Base-by-base conservation (phyloP, 2,113 vertebrate genomes). In the Phaethornis superciliosus region DNA sequence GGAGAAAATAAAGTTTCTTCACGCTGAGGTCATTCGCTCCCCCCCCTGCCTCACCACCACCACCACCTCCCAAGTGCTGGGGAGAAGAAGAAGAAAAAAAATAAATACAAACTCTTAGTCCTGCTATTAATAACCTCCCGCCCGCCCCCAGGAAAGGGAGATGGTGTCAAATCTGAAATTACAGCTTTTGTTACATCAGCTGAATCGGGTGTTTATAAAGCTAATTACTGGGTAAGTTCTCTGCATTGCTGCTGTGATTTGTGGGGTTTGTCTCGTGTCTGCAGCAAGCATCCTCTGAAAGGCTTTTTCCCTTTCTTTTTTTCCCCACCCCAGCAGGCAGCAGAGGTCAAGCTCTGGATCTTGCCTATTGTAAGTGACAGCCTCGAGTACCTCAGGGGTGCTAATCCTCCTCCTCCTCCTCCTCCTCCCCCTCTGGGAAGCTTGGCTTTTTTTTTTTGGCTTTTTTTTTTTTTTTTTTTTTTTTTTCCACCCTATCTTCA, bases 1-100 rank as follows among this genome's bases (percentile, higher is more conserved):
- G 96, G 13, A 71, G 52, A 56, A 84, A 97, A 97, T 95, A 49
- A 51, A 64, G 82, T 33, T 30, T 77, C 86, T 33, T 68, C 54
- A 84, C 85, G 13, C 91, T 80, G 80, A 93, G 95, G 81, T 85
- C 81, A 89, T n/a, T 47, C 52, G 33, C 69, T 20, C 77, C 89
- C 37, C 37, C 37, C 37, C 37, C 37, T 37, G n/a, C n/a, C n/a
- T n/a, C n/a, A n/a, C n/a, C n/a, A n/a, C n/a, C n/a, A n/a, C n/a
- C n/a, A n/a, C n/a, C n/a, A n/a, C n/a, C 65, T 65, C 88, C 44
- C 71, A 33, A 75, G 80, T 10, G 15, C 79, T 74, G 49, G 74
- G 12, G 23, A 51, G 24, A 51, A 51, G 12, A 24, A 30, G 18
- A 46, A 46, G n/a, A n/a, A n/a, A n/a, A 24, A 84, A 64, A 51